These are phyloP conservation scores for Cataglyphis livida DNA, from an alignment of 2,888 invertebrate species.

Conservation along the genomic window DNA sequence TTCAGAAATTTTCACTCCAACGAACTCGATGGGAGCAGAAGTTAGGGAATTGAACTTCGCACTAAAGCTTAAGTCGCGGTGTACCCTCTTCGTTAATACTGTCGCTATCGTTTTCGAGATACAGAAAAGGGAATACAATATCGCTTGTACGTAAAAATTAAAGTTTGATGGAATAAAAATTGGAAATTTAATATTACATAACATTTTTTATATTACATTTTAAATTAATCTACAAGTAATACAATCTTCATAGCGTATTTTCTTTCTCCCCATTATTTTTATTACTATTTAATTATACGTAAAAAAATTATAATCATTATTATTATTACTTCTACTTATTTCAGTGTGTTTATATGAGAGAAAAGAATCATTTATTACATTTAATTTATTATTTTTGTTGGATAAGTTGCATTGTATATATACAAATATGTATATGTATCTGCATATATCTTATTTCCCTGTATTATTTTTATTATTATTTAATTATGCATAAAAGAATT, in stretches of 20 bases:
- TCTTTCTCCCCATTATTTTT: neutral
- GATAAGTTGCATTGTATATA: neutral
- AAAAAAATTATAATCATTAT: neutral
- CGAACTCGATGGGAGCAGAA: conserved; percentile 31
- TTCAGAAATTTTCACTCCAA: conserved; percentile 38
- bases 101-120: conserved; percentile 20
- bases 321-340: neutral
- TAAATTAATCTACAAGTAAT: conserved; percentile 3
- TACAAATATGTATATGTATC: neutral
- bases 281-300: neutral
- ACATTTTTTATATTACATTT: neutral
- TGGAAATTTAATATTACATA: neutral
- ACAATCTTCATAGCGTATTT: neutral
- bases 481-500: neutral
- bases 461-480: neutral
- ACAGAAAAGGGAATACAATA: conserved; percentile 12
- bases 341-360: neutral
- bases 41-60: conserved; percentile 43
- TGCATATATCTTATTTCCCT: neutral
- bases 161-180: neutral
- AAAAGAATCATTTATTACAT: neutral
- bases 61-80: conserved; percentile 34
- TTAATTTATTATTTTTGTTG: neutral
- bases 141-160: conserved; percentile 8
- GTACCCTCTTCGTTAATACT: conserved; percentile 33